phyloP scores from a whole-genome alignment of 64 coral and sea anemone genomes.

The Porites lutea region DNA sequence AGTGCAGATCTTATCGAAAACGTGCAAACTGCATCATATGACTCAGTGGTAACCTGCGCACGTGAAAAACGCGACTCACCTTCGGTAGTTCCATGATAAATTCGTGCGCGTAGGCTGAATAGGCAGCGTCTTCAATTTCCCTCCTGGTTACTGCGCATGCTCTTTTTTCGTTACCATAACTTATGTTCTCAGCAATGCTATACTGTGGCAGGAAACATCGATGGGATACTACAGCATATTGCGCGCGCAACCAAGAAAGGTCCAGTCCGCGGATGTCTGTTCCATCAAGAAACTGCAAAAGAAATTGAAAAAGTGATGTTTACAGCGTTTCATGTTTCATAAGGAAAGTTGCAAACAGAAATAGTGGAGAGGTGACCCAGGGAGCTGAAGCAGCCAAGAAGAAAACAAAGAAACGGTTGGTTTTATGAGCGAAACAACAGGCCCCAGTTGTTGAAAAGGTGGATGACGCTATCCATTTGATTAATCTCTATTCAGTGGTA shows the following conservation, averaged over 20 bases:
- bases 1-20: no score
- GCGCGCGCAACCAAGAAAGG: conserved; percentile 70
- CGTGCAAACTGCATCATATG: no score
- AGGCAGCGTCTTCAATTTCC: conserved; percentile 75
- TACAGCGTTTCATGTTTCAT: no score
- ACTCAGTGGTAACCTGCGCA: no score
- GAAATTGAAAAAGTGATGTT: neutral
- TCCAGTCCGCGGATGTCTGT: conserved; percentile 56
- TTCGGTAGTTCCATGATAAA: conserved; percentile 68
- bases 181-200: conserved; percentile 80
- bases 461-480: no score
- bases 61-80: conserved; percentile 8
- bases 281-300: conserved; percentile 75
- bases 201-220: conserved; percentile 67
- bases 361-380: no score
- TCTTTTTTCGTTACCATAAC: conserved; percentile 73
- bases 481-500: no score
- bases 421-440: no score
- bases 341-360: no score
- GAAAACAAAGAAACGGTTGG: no score
- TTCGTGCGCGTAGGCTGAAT: conserved; percentile 63
- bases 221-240: conserved; percentile 82
- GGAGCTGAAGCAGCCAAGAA: no score
- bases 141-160: conserved; percentile 6
- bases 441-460: no score